Evolutionary conservation across 2,113 vertebrate genomes (phyloP).

Genomic region (Zosterops borbonicus): DNA sequence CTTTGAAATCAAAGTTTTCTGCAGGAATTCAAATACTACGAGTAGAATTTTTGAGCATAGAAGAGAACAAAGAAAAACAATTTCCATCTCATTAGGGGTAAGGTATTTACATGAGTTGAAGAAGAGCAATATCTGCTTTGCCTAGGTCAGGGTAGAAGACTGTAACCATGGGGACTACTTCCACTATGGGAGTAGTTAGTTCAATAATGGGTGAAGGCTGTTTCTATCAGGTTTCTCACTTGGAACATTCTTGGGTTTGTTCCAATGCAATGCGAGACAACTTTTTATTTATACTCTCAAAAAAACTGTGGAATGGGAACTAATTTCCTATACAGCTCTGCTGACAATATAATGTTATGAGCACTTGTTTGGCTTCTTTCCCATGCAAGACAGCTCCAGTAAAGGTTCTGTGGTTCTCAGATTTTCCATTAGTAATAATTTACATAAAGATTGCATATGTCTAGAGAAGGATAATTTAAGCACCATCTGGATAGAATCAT

Average conservation of each 20-base stretch:
- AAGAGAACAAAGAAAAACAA: background rate
- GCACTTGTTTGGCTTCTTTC: constrained; percentile 37
- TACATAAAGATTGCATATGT: constrained; percentile 11
- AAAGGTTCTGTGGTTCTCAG: background rate
- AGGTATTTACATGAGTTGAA: background rate
- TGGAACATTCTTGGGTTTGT: background rate
- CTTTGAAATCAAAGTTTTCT: background rate
- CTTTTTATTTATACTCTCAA: background rate
- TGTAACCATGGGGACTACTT: background rate
- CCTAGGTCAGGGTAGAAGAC: background rate
- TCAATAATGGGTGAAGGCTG: background rate
- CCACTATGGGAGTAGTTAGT: background rate
- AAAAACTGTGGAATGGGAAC: background rate
- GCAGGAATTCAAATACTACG: background rate
- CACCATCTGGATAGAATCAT: constrained; percentile 34
- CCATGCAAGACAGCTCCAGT: background rate
- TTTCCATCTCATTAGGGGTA: background rate
- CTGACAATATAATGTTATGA: background rate
- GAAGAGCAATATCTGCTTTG: background rate
- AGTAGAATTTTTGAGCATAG: background rate
- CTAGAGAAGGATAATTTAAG: constrained; percentile 15
- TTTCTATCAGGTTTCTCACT: background rate
- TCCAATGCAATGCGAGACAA: background rate
- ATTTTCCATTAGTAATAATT: constrained; percentile 61
- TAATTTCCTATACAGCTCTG: constrained; percentile 11